Percentiles rank a stretch among this genome's conserved stretches.
Evolutionary conservation across 2,888 invertebrate species (phyloP).

Genomic region (Ypsolopha sequella): DNA sequence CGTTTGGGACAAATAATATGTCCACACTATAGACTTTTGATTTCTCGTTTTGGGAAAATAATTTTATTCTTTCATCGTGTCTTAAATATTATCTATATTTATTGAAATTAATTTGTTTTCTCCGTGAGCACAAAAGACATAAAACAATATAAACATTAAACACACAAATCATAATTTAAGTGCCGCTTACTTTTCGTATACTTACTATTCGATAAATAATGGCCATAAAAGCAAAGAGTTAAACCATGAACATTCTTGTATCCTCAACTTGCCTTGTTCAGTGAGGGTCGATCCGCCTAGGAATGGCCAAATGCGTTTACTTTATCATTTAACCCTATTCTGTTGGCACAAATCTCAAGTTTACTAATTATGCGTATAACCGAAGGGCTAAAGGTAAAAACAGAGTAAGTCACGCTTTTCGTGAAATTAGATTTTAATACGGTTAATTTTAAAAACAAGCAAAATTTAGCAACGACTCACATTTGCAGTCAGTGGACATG

Average conservation of each 20-base stretch:
- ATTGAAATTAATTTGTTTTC: constrained; percentile 49
- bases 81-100: constrained; percentile 46
- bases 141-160: constrained; percentile 5
- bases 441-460: too few relatives aligned
- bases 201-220: constrained; percentile 8
- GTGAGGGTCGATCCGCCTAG: constrained; percentile 39
- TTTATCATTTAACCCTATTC: constrained; percentile 12
- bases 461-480: too few relatives aligned
- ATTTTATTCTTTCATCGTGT: constrained; percentile 9
- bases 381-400: too few relatives aligned
- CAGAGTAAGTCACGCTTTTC: too few relatives aligned
- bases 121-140: constrained; percentile 59
- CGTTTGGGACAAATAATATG: too few relatives aligned
- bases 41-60: neutral
- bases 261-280: constrained; percentile 7
- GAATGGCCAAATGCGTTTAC: constrained; percentile 32
- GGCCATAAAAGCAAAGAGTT: neutral
- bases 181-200: constrained; percentile 7
- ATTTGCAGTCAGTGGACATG: too few relatives aligned
- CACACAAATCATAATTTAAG: constrained; percentile 9
- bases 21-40: constrained; percentile 4
- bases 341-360: too few relatives aligned
- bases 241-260: too few relatives aligned
- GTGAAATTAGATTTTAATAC: too few relatives aligned
- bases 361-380: too few relatives aligned